Evolutionary conservation across 2,888 invertebrate genomes (phyloP).

Genomic region (Ichneumoninae sp.): DNA sequence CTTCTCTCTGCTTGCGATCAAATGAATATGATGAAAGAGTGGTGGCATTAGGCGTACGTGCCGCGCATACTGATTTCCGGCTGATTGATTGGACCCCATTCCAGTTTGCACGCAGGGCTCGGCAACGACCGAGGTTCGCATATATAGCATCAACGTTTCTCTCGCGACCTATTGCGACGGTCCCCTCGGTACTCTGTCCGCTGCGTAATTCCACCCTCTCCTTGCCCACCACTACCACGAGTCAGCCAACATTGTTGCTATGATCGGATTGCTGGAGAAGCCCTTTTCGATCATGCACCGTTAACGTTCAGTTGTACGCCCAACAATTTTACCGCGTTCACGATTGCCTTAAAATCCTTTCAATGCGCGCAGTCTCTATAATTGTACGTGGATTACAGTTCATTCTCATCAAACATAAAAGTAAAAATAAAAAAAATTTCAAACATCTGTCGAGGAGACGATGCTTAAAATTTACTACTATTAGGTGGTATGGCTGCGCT

Average conservation of each 20-base stretch:
- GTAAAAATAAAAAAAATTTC: neutral
- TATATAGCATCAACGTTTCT: constrained; percentile 38
- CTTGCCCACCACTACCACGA: constrained; percentile 57
- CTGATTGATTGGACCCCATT: constrained; percentile 84
- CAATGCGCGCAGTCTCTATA: constrained; percentile 22
- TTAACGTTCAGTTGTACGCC: constrained; percentile 18
- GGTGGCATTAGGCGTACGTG: constrained; percentile 84
- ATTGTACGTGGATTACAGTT: constrained; percentile 39
- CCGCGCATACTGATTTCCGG: constrained; percentile 84
- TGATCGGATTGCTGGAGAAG: constrained; percentile 58
- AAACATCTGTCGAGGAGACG: neutral
- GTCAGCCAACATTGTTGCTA: constrained; percentile 67
- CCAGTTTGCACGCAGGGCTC: constrained; percentile 79
- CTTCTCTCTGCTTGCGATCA: constrained; percentile 78
- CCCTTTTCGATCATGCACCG: constrained; percentile 54
- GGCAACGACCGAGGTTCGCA: constrained; percentile 66
- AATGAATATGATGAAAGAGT: constrained; percentile 84
- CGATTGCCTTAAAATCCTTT: constrained; percentile 41
- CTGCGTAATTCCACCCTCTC: constrained; percentile 32
- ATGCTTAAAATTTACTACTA: neutral
- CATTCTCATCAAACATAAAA: neutral
- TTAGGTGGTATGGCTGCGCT: neutral
- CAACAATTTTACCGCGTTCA: constrained; percentile 26
- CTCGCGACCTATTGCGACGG: constrained; percentile 56
- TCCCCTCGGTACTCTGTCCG: constrained; percentile 45